Conservation (phyloP, 1,140 invertebrate genomes). For the Platyscapa corneri region DNA sequence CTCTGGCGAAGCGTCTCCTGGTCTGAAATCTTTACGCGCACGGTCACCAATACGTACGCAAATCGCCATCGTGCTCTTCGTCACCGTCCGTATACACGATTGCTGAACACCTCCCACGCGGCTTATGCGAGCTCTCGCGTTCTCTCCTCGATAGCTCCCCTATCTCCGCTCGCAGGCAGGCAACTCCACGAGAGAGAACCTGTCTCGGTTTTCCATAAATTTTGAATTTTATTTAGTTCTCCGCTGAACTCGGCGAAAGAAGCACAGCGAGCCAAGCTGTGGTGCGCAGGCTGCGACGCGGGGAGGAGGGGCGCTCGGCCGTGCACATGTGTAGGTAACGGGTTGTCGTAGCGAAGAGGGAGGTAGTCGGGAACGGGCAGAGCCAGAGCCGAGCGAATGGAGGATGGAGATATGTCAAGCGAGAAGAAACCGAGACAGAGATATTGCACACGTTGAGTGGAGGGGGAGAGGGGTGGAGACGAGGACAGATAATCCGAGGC, state of each 20-base stretch:
- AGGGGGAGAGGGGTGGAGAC: background rate
- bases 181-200: constrained; percentile 44
- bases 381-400: constrained; percentile 17
- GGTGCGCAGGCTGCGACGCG: background rate
- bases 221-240: constrained; percentile 68
- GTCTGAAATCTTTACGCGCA: background rate
- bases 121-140: constrained; percentile 18
- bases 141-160: constrained; percentile 46
- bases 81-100: background rate
- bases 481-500: background rate
- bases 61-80: constrained; percentile 6
- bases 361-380: background rate
- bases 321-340: background rate
- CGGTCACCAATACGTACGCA: constrained; percentile 2
- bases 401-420: constrained; percentile 44
- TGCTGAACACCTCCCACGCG: constrained; percentile 40
- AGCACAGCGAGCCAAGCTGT: background rate
- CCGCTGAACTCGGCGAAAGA: constrained; percentile 35
- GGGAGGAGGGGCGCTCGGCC: background rate
- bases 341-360: constrained; percentile 18
- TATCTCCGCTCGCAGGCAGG: constrained; percentile 33
- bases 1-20: background rate
- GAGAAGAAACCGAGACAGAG: constrained; percentile 41
- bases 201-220: constrained; percentile 69
- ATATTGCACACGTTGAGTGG: constrained; percentile 6